Evolutionary conservation across 2,888 invertebrate genomes (phyloP), one percentile per base, ranked within the genome.

Genomic region (Macrophya alboannulata): DNA sequence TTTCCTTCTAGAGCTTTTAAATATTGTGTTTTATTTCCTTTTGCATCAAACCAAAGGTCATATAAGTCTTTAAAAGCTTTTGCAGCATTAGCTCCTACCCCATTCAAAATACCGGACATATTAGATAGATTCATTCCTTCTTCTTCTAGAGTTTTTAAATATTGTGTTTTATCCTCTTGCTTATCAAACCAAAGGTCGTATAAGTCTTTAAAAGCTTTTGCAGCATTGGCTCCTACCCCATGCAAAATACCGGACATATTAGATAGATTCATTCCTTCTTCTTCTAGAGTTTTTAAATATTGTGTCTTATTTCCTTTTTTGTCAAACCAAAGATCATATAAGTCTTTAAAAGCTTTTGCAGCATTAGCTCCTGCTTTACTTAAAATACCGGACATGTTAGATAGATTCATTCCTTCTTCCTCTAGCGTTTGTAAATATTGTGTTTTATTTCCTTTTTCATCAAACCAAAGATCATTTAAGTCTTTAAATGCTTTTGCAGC

Each of bases 381-480:
- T 86, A 89, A 89, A 62, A 88, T 88, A 88, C 87, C 87, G 71
- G 88, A 87, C 86, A 88, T 87, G 87, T 86, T 89, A 86, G 68
- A 9, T n/a, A 89, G 77, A 43, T 65, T 87, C 84, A 90, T 87
- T 76, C 86, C 88, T 85, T 88, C 86, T 86, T 88, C 68, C 59
- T 86, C 86, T 86, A 48, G 88, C 88, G 87, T 85, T 87, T 87
- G 89, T 88, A 86, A 62, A 59, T 87, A 86, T 62, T 55, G 68
- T 21, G 84, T 72, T 71, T 84, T 88, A 84, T 89, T 89, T 85
- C 89, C 90, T 76, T 89, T 2, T 9, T 81, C 85, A 89, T 90
- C 88, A 88, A 92, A 90, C 88, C 89, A 90, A 85, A 89, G 86
- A 85, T 90, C 86, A 89, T 89, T 89, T 86, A 91, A 89, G 86